Evolutionary conservation across 1,140 invertebrate genomes (phyloP), one percentile per base, ranked within the genome.

Genomic region (Grapholita molesta): DNA sequence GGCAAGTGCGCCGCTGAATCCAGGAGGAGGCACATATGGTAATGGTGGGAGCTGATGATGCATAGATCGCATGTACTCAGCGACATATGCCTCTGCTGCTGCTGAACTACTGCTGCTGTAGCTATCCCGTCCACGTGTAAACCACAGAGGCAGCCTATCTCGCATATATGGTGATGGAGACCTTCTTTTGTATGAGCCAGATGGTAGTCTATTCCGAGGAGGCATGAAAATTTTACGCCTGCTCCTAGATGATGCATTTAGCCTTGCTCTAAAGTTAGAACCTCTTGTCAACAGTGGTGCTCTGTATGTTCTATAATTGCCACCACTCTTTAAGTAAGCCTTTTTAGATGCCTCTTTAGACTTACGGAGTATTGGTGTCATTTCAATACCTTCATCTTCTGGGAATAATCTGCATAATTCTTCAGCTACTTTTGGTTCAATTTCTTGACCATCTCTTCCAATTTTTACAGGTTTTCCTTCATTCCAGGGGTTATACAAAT

Each of bases 401-500:
- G 97, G 96, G 92, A 99, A 99, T 42, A 99, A 91, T 75, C 98
- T 95, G 87, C 98, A 99, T 30, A 99, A 92, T 89, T 98, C 97
- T 88, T 98, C 97, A 32, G 97, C 99, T 70, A 99, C 97, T 83
- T 96, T 95, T 11, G 98, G 98, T 84, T 99, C 98, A 72, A 99
- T 98, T 94, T 99, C 98, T 94, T 99, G 99, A 15, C 99, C 99
- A 94, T 99, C 99, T 78, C 99, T 94, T 12, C 98, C 98, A 85
- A 99, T 99, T 94, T 99, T 99, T 0, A 99, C 98, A 65, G 98
- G 98, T 92, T 99, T 99, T 32, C 98, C 97, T 88, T 99, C 98
- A 94, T 99, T 99, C 98, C 98, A 99, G 3, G 97, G 96, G 94
- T 99, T 99, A 81, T 98, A 98, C 24, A 99, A 92, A 91, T 99